Percentiles rank a stretch among this genome's conserved stretches.
These are phyloP conservation scores for Stenolophus ochropezus DNA, from an alignment of 2,888 invertebrate species.

Conservation along the genomic window DNA sequence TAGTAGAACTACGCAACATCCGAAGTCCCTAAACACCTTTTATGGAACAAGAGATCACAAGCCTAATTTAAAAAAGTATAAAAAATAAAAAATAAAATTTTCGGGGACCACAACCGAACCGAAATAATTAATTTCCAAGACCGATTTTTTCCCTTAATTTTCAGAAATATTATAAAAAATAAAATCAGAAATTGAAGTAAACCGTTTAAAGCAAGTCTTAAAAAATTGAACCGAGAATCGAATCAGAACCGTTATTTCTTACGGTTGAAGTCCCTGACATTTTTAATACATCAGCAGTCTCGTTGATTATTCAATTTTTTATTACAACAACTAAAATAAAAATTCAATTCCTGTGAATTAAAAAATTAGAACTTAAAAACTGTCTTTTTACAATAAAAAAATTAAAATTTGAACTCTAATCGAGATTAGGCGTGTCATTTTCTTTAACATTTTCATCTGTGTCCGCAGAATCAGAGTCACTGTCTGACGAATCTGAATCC, in stretches of 20 bases:
- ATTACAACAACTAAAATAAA: not conserved
- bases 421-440: constrained; percentile 5
- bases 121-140: too few relatives aligned
- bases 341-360: not conserved
- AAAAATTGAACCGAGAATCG: too few relatives aligned
- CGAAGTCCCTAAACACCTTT: constrained; percentile 17
- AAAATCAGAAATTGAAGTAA: too few relatives aligned
- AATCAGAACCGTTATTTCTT: too few relatives aligned
- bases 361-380: not conserved
- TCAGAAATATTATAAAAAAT: too few relatives aligned
- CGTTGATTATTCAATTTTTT: not conserved
- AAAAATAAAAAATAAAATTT: constrained; percentile 25
- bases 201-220: too few relatives aligned
- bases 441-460: constrained; percentile 3
- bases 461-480: constrained; percentile 65
- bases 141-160: too few relatives aligned
- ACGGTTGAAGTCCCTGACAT: too few relatives aligned
- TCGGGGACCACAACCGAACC: too few relatives aligned
- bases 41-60: constrained; percentile 45
- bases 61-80: constrained; percentile 39
- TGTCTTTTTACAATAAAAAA: constrained; percentile 26
- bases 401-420: constrained; percentile 17
- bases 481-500: constrained; percentile 65
- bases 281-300: constrained; percentile 13
- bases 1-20: constrained; percentile 30